Evolutionary conservation across 2,113 vertebrate species (phyloP), one percentile per base, ranked within the genome.

Genomic region (Burhinus bistriatus): DNA sequence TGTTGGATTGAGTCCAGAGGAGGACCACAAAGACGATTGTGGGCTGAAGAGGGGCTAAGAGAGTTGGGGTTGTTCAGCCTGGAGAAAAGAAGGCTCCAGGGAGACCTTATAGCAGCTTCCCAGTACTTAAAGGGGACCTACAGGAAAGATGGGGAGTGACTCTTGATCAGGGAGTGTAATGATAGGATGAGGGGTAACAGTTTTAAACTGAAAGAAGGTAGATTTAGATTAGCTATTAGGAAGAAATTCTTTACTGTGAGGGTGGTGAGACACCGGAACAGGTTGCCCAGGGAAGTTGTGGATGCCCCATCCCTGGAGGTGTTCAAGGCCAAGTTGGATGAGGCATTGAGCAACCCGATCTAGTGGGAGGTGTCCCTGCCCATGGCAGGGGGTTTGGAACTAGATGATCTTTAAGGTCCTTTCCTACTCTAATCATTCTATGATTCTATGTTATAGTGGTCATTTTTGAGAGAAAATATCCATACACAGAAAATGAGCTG

Each of bases 391-490:
- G 10, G 25, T 5, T 6, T 29, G 26, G 38, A 40, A 64, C 17
- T 29, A 27, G 36, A 6, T 64, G 38, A 19, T 40, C 26, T 29
- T 40, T 64, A 64, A 64, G 38, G 12, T 64, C 26, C 12, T 26
- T 42, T 64, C 26, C 26, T 40, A 64, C 18, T 9, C 6, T 9
- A 40, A 40, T 8, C 17, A 20, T 64, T 64, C 62, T 29, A 30
- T 42, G 12, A 8, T 42, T 13, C 11, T 42, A 6, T 20, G 27
- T 57, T 57, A 32, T 9, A 45, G 17, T 17, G 10, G 20, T 51
- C 0, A 30, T 72, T 68, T 68, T 76, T 2, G 1, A 65, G 8
- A 0, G 0, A 85, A 61, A 44, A 66, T 66, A 72, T 42, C 11
- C 26, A 42, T 64, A 40, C 18, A 59, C 9, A 36, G 5, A 66